These are phyloP conservation scores for Bimastos eiseni DNA, from an alignment of 2,888 invertebrate genomes.

Conservation along the genomic window DNA sequence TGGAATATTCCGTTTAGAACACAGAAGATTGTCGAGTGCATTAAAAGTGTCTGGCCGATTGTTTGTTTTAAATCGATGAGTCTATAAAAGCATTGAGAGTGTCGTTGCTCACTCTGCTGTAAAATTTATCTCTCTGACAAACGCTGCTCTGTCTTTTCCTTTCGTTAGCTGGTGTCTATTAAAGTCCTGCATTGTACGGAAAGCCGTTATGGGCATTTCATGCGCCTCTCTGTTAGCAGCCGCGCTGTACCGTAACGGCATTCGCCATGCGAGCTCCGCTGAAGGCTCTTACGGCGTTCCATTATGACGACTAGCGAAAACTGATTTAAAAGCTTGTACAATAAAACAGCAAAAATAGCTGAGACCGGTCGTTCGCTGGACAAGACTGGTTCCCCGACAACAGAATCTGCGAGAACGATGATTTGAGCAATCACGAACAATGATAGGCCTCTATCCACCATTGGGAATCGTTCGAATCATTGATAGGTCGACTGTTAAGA, in stretches of 20 bases:
- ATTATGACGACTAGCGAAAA: not conserved
- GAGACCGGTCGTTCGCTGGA: not conserved
- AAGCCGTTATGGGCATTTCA: not conserved
- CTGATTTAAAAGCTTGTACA: not conserved
- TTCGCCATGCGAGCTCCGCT: not conserved
- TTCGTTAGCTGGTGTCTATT: not conserved
- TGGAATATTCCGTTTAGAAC: not conserved
- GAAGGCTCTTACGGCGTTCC: not conserved
- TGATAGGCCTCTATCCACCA: not conserved
- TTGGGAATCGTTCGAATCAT: not conserved
- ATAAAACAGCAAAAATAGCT: not conserved
- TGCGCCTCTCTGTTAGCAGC: not conserved
- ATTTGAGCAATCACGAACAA: not conserved
- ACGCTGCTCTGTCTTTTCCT: not conserved
- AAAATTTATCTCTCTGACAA: not conserved
- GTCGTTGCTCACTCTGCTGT: not conserved
- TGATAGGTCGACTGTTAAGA: not conserved
- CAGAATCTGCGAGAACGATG: not conserved
- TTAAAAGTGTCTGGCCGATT: not conserved
- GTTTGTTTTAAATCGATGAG: not conserved
- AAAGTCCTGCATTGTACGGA: not conserved
- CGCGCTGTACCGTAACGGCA: no score
- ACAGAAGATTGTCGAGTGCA: not conserved
- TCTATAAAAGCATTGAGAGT: no score
- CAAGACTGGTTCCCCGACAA: not conserved